Evolutionary conservation across 2,113 vertebrate species (phyloP), one percentile per base, ranked within the genome.

Genomic region (Poicephalus meyeri): DNA sequence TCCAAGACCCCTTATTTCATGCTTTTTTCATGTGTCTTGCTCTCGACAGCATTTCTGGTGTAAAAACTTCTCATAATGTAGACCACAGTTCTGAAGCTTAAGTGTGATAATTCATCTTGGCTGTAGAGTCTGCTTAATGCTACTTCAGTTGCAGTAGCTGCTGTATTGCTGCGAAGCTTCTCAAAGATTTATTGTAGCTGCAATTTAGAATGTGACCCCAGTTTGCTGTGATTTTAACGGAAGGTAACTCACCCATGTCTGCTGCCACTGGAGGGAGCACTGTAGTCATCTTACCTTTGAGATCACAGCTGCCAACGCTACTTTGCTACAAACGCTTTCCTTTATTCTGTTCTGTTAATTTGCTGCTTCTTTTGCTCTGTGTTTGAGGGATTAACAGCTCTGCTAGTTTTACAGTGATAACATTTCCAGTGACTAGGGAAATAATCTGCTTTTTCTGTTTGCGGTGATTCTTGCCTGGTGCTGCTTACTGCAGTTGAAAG

Each of bases 201-300:
- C 5, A 6, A 10, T 42, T 10, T 15, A 3, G 52, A 23, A 47
- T 35, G 19, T 23, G 53, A 2, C 13, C 2, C 1, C 10, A 5
- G 2, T 20, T 39, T 29, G 52, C 41, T 10, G 50, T 3, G 39
- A 1, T 26, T n/a, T 7, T 49, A 28, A 17, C 0, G 9, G 28
- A 8, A 10, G 50, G 60, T 56, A 3, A 29, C 83, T 70, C 19
- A 2, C 49, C 61, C 16, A 14, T 3, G 13, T 2, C 0, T 26
- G 2, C 53, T 95, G 94, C 76, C 98, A 89, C 95, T 84, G 97
- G 97, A 92, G 97, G 97, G 98, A 88, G 88, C 44, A 9, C 65
- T 77, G 46, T 7, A 39, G 47, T 74, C 81, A 11, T 26, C 15
- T 29, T 10, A 6, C 70, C 4, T 55, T 61, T 26, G 18, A 7